Evolutionary conservation across 2,797 vertebrate genomes (phyloP).

Genomic region (Onychomys arenicola): DNA sequence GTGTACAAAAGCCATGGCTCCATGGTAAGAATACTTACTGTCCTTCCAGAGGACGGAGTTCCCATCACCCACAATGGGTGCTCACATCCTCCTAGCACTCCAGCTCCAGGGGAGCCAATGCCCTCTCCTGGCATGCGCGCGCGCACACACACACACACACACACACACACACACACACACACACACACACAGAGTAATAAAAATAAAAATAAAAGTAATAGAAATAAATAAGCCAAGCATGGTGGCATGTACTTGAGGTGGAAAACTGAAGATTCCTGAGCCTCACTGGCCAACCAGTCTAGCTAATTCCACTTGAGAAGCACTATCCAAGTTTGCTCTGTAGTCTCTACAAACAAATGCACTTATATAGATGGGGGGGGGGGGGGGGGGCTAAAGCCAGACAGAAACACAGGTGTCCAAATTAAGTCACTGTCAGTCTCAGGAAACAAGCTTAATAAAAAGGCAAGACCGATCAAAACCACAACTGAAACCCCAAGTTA

Average conservation of each 20-base stretch:
- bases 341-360: not conserved
- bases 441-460: conserved; percentile 41
- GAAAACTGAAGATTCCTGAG: not conserved
- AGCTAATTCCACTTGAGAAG: not conserved
- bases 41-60: not conserved
- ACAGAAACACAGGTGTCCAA: not conserved
- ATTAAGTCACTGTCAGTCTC: not conserved
- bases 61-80: not conserved
- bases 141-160: not conserved
- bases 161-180: not conserved
- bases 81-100: not conserved
- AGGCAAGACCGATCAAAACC: not conserved
- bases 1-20: not conserved
- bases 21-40: not conserved
- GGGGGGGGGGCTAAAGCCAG: not conserved
- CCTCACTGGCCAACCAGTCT: not conserved
- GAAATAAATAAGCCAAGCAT: not conserved
- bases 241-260: not conserved
- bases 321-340: not conserved
- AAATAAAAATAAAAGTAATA: not conserved
- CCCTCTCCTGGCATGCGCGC: not conserved
- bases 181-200: too few species aligned
- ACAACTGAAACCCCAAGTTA: conserved; percentile 45
- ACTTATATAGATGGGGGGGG: not conserved
- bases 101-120: not conserved